Conservation (phyloP, 2,888 invertebrate genomes). For the Chalcis sispes region DNA sequence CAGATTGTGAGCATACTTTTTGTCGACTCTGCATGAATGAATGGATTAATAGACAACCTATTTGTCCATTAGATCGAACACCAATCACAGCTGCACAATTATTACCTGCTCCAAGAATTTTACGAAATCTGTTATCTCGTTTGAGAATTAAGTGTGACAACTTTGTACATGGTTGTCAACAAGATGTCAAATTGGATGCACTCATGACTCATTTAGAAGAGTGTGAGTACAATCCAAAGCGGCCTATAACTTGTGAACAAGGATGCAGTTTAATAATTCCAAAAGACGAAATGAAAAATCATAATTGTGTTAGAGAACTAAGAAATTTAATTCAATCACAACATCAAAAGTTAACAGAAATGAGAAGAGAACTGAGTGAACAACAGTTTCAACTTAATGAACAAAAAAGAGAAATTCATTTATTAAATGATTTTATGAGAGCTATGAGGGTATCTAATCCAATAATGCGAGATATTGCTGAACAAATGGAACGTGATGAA, state of each 20-base stretch:
- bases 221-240: slow-evolving; percentile 95
- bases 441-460: slow-evolving; percentile 95
- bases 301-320: slow-evolving; percentile 94
- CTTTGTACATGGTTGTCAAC: slow-evolving; percentile 89
- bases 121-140: slow-evolving; percentile 93
- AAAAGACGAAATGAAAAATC: slow-evolving; percentile 95
- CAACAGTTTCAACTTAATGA: slow-evolving; percentile 92
- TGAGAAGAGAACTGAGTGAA: slow-evolving; percentile 91
- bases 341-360: slow-evolving; percentile 90
- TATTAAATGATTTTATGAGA: slow-evolving; percentile 95
- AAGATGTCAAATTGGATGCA: slow-evolving; percentile 90
- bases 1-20: slow-evolving; percentile 97
- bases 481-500: slow-evolving; percentile 96
- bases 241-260: slow-evolving; percentile 93
- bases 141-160: slow-evolving; percentile 95
- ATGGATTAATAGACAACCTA: slow-evolving; percentile 95
- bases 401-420: slow-evolving; percentile 90
- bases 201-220: slow-evolving; percentile 91
- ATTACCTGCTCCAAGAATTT: slow-evolving; percentile 93
- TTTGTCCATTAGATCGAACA: slow-evolving; percentile 95
- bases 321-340: slow-evolving; percentile 90
- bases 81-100: slow-evolving; percentile 92
- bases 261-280: slow-evolving; percentile 96
- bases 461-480: slow-evolving; percentile 92
- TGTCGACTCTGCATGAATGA: slow-evolving; percentile 95